These are phyloP conservation scores for Trichogramma dendrolimi DNA, from an alignment of 2,888 invertebrate genomes.

Conservation along the genomic window DNA sequence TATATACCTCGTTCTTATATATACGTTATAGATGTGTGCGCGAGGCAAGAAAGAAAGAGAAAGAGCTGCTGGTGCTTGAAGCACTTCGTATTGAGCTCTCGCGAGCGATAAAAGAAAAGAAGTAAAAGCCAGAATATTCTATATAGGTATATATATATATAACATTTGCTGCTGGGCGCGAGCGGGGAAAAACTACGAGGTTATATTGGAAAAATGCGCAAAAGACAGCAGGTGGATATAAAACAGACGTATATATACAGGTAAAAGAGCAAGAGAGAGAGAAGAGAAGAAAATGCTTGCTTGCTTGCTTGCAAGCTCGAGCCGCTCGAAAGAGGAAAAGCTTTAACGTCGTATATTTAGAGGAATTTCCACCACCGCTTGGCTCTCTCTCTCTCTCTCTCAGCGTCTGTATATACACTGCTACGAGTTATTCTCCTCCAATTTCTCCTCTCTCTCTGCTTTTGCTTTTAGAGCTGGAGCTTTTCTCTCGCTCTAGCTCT, in stretches of 20 bases:
- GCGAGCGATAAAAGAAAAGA: too few relatives aligned
- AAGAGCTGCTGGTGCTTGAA: background rate
- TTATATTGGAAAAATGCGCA: constrained; percentile 27
- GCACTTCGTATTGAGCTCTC: too few relatives aligned
- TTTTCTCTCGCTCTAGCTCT: constrained; percentile 24
- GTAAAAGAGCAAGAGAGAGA: background rate
- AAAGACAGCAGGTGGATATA: constrained; percentile 27
- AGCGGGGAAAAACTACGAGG: background rate
- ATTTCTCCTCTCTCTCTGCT: constrained; percentile 1
- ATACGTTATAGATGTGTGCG: too few relatives aligned
- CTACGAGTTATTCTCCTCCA: background rate
- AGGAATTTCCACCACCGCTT: constrained; percentile 22
- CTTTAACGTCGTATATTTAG: background rate
- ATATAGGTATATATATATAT: too few relatives aligned
- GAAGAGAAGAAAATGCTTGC: constrained; percentile 23
- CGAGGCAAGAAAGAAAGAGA: background rate
- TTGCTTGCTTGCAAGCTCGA: background rate
- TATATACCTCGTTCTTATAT: too few relatives aligned
- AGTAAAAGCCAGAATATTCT: too few relatives aligned
- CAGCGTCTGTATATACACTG: background rate
- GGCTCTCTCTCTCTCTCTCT: background rate
- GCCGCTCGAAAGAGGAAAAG: constrained; percentile 14
- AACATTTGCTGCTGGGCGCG: too few relatives aligned
- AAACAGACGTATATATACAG: constrained; percentile 16
- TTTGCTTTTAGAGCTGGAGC: background rate